Evolutionary conservation across 2,113 vertebrate species (phyloP), one percentile per base, ranked within the genome.

Genomic region (Candoia aspera): DNA sequence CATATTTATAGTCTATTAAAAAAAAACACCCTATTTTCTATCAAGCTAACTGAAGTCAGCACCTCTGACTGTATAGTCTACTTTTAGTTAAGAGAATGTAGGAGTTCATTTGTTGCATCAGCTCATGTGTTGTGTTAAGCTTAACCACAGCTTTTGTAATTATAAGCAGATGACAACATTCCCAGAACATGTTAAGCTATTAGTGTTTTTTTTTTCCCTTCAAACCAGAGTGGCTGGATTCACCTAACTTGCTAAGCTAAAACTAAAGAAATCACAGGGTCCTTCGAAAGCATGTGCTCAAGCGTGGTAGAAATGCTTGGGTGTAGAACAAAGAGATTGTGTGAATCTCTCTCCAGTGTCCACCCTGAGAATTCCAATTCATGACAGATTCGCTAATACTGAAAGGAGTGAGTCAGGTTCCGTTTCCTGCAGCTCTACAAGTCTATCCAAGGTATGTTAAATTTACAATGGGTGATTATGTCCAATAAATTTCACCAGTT

Each of bases 41-140:
- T 3, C 73, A 92, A 93, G 0, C 90, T 86, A 95, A 42, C 12
- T 62, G 5, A 37, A 95, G 93, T 6, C 83, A 86, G 46, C 26
- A 60, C 2, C 12, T 21, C 23, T 46, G 10, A 84, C 29, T 90
- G 93, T 84, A 1, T 90, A 10, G 53, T 91, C 79, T 88, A 88
- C 90, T 62, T 91, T 90, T 83, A 29, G n/a, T 57, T 42, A 92
- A 93, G 21, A 53, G 84, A 93, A 89, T 58, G 13, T 3, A 62
- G 85, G 46, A 88, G 64, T 73, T 88, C 93, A 86, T 84, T 37
- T 87, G 24, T 68, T 87, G 21, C 88, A n/a, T 92, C 33, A 19
- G 6, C 19, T 42, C 33, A 79, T 79, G 68, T 0, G 1, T 19
- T 79, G 17, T 19, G n/a, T 79, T 79, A 79, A 79, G 73, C 33